Percentiles rank a stretch among this genome's conserved stretches.
Evolutionary conservation across 2,797 vertebrate species (phyloP).

Genomic region (Hephaestus fuliginosus): DNA sequence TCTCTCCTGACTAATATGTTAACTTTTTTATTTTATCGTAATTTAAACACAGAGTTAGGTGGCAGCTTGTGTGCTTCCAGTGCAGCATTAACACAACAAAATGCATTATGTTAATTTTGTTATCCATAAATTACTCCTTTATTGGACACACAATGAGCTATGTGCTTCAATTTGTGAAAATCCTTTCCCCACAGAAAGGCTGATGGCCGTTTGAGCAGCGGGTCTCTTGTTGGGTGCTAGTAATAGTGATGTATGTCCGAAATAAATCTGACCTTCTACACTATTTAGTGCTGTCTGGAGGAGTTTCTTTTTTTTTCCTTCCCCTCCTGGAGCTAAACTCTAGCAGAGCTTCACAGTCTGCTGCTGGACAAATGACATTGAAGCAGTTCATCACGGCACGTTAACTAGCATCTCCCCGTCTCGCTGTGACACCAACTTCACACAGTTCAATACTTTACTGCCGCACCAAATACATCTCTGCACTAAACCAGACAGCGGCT

Average conservation of each 20-base stretch:
- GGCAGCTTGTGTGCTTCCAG: no score
- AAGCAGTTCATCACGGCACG: slow-evolving; percentile 70
- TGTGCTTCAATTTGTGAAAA: slow-evolving; percentile 25
- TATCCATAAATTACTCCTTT: slow-evolving; percentile 22
- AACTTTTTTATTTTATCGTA: neutral
- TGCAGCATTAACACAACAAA: slow-evolving; percentile 1
- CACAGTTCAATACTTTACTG: slow-evolving; percentile 60
- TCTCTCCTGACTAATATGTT: neutral
- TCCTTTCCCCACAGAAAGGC: neutral
- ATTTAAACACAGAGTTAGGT: no score
- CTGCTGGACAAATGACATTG: slow-evolving; percentile 62
- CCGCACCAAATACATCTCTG: slow-evolving; percentile 43
- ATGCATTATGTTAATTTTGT: slow-evolving; percentile 28
- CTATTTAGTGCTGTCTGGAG: slow-evolving; percentile 52
- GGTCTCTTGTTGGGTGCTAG: slow-evolving; percentile 20
- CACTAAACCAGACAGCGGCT: slow-evolving; percentile 50
- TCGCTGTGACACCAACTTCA: slow-evolving; percentile 45
- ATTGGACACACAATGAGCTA: slow-evolving; percentile 16
- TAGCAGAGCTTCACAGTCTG: slow-evolving; percentile 31
- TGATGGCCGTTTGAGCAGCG: slow-evolving; percentile 3
- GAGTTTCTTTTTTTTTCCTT: slow-evolving; percentile 1
- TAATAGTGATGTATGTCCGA: slow-evolving; percentile 62
- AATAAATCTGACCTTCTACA: slow-evolving; percentile 68
- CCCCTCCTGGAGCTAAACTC: slow-evolving; percentile 11
- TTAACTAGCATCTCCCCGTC: slow-evolving; percentile 67